These are phyloP conservation scores for Ariopsis seemanni DNA, from an alignment of 2,113 vertebrate species.

Conservation along the genomic window DNA sequence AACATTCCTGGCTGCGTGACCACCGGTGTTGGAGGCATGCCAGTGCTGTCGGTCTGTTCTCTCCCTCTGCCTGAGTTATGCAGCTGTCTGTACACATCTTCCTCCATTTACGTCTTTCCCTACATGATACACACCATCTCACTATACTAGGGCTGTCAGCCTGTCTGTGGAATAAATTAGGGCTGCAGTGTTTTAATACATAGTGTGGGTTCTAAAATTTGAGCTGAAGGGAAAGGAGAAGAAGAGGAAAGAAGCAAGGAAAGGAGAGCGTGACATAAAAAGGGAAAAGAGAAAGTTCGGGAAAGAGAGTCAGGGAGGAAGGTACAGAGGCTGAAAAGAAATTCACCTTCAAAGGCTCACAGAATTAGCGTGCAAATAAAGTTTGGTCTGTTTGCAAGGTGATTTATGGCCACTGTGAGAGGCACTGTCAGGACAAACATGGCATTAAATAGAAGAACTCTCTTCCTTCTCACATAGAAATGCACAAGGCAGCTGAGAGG, in stretches of 20 bases:
- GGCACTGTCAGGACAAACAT: not conserved
- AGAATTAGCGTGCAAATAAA: slow-evolving; percentile 46
- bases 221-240: not conserved
- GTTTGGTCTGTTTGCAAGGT: slow-evolving; percentile 32
- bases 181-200: not conserved
- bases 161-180: not conserved
- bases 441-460: slow-evolving; percentile 15
- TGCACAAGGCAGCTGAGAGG: not conserved
- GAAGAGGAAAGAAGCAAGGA: not conserved
- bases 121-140: not conserved
- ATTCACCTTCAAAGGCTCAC: slow-evolving; percentile 50
- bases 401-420: slow-evolving; percentile 41
- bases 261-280: not conserved
- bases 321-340: slow-evolving; percentile 21
- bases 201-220: not conserved
- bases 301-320: not conserved
- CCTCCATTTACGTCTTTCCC: not conserved
- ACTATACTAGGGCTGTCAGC: not conserved
- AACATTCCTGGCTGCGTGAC: slow-evolving; percentile 17
- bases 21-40: slow-evolving; percentile 24
- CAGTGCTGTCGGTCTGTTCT: slow-evolving; percentile 13
- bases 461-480: not conserved
- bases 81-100: slow-evolving; percentile 21
- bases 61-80: not conserved
- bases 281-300: not conserved